Base-by-base conservation (phyloP, 2,888 invertebrate genomes). In the Plemyria rubiginata region DNA sequence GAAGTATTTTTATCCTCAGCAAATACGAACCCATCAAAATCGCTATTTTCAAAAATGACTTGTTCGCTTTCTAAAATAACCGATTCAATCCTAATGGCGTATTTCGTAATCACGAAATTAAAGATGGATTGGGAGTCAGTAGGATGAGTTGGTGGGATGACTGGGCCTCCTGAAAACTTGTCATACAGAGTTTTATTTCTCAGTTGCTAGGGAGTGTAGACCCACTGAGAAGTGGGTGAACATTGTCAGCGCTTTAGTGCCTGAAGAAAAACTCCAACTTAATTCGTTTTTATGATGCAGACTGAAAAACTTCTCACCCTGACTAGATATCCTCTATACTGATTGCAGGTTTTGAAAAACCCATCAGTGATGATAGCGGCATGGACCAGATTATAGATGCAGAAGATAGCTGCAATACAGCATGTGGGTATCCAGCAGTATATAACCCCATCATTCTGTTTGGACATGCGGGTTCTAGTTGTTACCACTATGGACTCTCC, bases 341-440 rank as follows among this genome's bases (percentile, higher is more conserved):
- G 95, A 5, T 94, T 94, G 79, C 97, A 97, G n/a, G 96, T 96
- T 68, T 93, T 94, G 57, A 94, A 90, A 76, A 95, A 96, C 0
- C 97, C 97, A 79, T 96, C 95, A 0, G 96, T 94, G 56, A 95
- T 93, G 15, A 96, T 94, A 0, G 95, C 88, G 11, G 96, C 95
- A 81, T 96, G 95, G 0, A 95, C 91, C 3, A 97, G 75, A 7
- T 95, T 94, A 69, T 96, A 95, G 16, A 96, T 78, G 9, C 94
- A 93, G 78, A 96, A 94, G 2, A 96, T 72, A 0, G 92, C 87
- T 0, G 95, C 94, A 36, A 96, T 86, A 49, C 94, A 93, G 0
- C 95, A 94, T 2, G 94, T 92, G 0, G 95, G 94, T 58, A 95
- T 93, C 96, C 97, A 97, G 78, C 95, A 96, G 64, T 94, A 93